Base-by-base conservation (phyloP, 2,888 invertebrate genomes). In the Metalampra italica region DNA sequence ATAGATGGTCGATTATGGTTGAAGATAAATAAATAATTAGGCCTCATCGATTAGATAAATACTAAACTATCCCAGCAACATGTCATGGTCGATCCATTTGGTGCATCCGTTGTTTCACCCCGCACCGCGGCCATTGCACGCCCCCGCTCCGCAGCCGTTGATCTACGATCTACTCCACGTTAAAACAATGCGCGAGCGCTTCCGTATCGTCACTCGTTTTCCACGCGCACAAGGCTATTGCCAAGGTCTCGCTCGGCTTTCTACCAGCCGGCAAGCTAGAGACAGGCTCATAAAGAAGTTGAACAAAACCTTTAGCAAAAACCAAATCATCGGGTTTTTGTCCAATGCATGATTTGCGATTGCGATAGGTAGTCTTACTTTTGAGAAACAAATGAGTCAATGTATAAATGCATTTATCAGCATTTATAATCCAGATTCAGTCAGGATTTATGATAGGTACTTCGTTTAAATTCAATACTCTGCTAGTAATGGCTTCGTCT, bases 201-300 rank as follows among this genome's bases (percentile, higher is more conserved):
- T 86, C 85, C 87, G 81, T 75, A 68, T 80, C 79, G 78, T 77
- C 78, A 71, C 71, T 71, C 73, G 76, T 81, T 84, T 79, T 82
- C 78, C 84, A 82, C 79, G 76, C 72, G 69, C 84, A 84, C 84
- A 84, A 86, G 84, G 85, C 78, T 86, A 85, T 75, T 81, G 87
- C 80, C 85, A 86, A 87, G 87, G 85, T 80, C 84, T 78, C 58
- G 63, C 84, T 78, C 57, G 63, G 75, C 86, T 85, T 87, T 87
- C 85, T 82, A 82, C 63, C 55, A 54, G 57, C 52, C 49, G 52
- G 46, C 56, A 53, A 51, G 48, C 52, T 54, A 58, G 48, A 46
- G 48, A 50, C 47, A n/a, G 15, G 40, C 22, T 40, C 39, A 45
- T 47, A 53, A 53, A 51, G n/a, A 47, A 47, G 39, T 37, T 34